A percentile compares a stretch with the other conserved stretches of the same genome.
Conservation (phyloP, 2,113 vertebrate species). For the Peucedramus taeniatus region DNA sequence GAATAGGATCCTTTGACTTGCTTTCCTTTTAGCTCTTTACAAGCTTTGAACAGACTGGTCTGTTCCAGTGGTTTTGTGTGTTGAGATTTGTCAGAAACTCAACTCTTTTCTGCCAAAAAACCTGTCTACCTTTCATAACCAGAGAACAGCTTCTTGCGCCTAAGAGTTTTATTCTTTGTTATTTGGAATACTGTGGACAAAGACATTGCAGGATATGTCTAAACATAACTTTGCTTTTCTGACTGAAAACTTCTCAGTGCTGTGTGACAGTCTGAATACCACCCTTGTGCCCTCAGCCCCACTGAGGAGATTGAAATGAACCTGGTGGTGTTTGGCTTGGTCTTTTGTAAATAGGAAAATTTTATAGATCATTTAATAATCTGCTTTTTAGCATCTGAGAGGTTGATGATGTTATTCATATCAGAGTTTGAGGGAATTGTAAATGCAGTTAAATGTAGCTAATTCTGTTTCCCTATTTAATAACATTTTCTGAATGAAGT, state of each 20-base stretch:
- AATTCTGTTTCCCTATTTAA: neutral
- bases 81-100: neutral
- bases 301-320: neutral
- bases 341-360: neutral
- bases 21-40: neutral
- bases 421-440: neutral
- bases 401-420: neutral
- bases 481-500: neutral
- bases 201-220: neutral
- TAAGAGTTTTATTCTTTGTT: neutral
- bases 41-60: neutral
- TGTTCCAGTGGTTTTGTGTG: neutral
- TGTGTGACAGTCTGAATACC: accelerated
- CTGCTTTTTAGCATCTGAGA: neutral
- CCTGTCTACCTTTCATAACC: neutral
- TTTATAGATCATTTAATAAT: neutral
- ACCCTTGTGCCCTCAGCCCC: neutral
- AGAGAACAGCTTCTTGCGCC: neutral
- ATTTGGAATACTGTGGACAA: neutral
- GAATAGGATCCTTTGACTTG: neutral
- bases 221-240: neutral
- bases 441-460: neutral
- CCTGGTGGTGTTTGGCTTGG: neutral
- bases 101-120: neutral
- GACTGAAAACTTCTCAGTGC: neutral